Evolutionary conservation across 2,113 vertebrate genomes (phyloP).

Genomic region (Dipodomys spectabilis): DNA sequence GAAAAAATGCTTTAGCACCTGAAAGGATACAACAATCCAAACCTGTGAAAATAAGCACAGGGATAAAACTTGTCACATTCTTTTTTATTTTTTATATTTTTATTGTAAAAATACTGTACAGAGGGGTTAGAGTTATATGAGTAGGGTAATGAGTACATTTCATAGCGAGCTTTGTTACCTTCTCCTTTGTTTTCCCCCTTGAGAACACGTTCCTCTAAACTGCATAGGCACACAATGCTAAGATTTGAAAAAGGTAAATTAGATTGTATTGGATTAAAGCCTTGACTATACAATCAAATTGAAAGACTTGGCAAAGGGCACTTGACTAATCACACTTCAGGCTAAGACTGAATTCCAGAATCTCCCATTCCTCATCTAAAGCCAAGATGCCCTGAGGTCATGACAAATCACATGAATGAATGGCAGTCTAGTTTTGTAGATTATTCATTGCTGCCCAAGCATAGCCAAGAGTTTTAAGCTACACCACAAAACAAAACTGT

Average conservation of each 20-base stretch:
- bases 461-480: not conserved
- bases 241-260: constrained; percentile 10
- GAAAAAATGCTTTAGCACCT: not conserved
- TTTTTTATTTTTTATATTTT: no score
- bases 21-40: constrained; percentile 3
- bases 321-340: constrained; percentile 1
- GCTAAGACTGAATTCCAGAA: not conserved
- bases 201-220: not conserved
- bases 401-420: constrained; percentile 37
- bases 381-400: constrained; percentile 19
- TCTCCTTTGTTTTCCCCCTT: no score
- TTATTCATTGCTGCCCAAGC: constrained; percentile 22
- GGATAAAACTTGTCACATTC: not conserved
- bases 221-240: not conserved
- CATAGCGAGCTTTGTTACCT: no score
- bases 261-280: not conserved
- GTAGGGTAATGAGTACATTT: no score
- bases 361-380: not conserved
- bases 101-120: no score
- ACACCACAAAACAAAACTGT: constrained; percentile 16
- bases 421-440: constrained; percentile 38
- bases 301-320: not conserved
- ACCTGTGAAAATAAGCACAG: not conserved
- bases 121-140: no score
- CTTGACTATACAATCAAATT: not conserved